A percentile compares a stretch with the other conserved stretches of the same genome.
phyloP scores from a whole-genome alignment of 2,797 vertebrate species.

The Lepidocolaptes lacrymiger region DNA sequence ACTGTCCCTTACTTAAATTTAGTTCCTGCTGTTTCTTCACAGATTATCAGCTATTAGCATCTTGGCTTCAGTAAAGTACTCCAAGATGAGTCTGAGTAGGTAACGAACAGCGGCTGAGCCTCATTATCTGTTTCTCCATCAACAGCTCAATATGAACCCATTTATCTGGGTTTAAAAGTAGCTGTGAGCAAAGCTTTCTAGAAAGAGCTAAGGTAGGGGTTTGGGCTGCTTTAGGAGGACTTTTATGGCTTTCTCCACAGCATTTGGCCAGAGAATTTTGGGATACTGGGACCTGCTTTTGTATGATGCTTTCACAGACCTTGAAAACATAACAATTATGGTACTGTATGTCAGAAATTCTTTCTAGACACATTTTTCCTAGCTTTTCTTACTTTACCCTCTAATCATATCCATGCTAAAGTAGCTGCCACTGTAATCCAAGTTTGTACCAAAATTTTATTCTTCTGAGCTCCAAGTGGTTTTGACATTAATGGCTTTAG shows the following conservation, averaged over 20 bases:
- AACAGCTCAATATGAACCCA: background rate
- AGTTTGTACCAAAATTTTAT: background rate
- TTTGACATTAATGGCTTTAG: background rate
- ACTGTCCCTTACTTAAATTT: background rate
- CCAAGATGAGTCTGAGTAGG: background rate
- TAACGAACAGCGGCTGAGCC: background rate
- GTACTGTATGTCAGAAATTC: background rate
- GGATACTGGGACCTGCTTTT: background rate
- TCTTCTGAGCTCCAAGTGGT: background rate
- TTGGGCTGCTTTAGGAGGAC: rapidly evolving
- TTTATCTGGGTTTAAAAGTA: background rate
- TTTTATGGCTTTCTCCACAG: rapidly evolving
- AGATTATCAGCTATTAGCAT: background rate
- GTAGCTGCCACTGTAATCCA: background rate
- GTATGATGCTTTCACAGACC: background rate
- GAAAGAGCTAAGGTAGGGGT: rapidly evolving
- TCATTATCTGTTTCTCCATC: background rate
- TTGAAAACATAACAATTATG: background rate
- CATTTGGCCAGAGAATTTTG: background rate
- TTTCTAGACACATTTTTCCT: background rate
- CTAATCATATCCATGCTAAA: background rate
- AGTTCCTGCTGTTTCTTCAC: background rate
- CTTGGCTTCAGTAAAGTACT: background rate
- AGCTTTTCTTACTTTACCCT: background rate
- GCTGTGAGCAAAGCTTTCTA: background rate